Base-by-base conservation (phyloP, 2,888 invertebrate species). In the Tenthredo amoena region DNA sequence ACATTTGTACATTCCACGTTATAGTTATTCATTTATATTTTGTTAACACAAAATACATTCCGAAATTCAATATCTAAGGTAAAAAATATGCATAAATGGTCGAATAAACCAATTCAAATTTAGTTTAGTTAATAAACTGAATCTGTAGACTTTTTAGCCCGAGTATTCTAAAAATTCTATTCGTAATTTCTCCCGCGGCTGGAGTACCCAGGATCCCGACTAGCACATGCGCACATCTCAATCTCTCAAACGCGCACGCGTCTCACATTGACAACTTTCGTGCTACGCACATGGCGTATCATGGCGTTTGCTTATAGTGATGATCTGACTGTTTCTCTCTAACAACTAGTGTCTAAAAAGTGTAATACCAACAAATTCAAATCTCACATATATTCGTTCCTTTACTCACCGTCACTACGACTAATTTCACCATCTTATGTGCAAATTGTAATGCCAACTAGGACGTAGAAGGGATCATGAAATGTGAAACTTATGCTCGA, bases 261-360 rank as follows among this genome's bases (percentile, higher is more conserved):
- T 31, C 62, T 47, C 15, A 15, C 12, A 58, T 50, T 81, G 81
- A 81, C 81, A 81, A 81, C 81, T 62, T 55, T 81, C 77, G 43
- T 37, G 77, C 85, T 74, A 84, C 83, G 85, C 88, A 88, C 86
- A 88, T 88, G 88, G 86, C 50, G 82, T 85, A 74, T 87, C 84
- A 84, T 87, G 85, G 86, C 82, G 79, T 9, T 34, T 18, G 86
- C 71, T 87, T 83, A 9, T 34, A 34, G 83, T 68, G 12, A 71
- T n/a, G 62, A 68, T 83, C 43, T 31, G 47, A n/a, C 68, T 68
- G 71, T 71, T 34, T 47, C 4, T 43, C 68, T 31, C n/a, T 37
- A 9, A 58, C 21, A 65, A 50, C 9, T 68, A 83, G 37, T 47
- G 12, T n/a, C 0, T n/a, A 18, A 47, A 68, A 68, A 26, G 83